Conservation (phyloP, 2,113 vertebrate genomes). For the Amblyornis subalaris region DNA sequence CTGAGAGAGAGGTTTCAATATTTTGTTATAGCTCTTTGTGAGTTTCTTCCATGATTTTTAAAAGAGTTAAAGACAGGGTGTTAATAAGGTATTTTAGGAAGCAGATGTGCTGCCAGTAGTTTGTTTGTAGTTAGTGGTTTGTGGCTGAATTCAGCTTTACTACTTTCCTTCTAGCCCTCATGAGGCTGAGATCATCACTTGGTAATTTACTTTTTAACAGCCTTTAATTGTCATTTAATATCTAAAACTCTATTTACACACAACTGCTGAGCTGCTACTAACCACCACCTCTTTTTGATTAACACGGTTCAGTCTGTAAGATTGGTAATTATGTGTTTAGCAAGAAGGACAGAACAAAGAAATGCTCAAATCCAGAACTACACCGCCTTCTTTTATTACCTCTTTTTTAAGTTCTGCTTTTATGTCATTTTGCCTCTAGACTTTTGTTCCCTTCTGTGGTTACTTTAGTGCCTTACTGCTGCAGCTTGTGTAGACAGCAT, state of each 20-base stretch:
- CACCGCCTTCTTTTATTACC: background rate
- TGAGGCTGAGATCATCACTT: background rate
- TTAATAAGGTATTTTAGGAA: conserved; percentile 22
- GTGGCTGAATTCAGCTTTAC: background rate
- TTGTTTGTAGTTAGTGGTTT: conserved; percentile 29
- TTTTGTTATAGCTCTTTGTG: background rate
- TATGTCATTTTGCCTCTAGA: background rate
- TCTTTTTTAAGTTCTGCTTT: background rate
- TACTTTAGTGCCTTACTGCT: background rate
- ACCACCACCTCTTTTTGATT: background rate
- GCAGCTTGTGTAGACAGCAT: background rate
- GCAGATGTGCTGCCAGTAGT: background rate
- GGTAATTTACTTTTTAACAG: conserved; percentile 4
- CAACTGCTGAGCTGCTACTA: background rate
- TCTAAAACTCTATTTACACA: conserved; percentile 14
- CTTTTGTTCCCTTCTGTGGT: background rate
- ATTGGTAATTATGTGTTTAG: background rate
- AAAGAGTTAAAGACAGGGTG: background rate
- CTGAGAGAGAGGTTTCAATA: background rate
- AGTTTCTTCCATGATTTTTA: background rate
- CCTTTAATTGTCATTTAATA: conserved; percentile 14
- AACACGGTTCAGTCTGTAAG: background rate
- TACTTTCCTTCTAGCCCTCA: background rate
- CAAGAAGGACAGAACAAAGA: background rate
- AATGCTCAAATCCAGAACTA: background rate